Conservation (phyloP, 1,140 invertebrate species). For the Euura saliciscinereae region DNA sequence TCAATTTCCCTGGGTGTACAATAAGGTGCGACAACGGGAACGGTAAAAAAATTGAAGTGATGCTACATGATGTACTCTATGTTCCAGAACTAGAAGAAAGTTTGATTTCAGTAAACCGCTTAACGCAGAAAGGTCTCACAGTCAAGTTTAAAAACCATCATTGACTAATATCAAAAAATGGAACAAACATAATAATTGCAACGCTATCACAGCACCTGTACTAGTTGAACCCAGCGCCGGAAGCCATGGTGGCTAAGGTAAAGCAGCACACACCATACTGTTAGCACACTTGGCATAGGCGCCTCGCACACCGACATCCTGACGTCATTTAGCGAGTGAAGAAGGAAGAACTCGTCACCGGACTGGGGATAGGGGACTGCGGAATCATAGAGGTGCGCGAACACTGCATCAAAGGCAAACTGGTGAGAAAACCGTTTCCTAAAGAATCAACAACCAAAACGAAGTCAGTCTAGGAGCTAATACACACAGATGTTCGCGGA, state of each 20-base stretch:
- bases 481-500: slow-evolving; percentile 23
- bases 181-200: neutral
- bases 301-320: slow-evolving; percentile 21
- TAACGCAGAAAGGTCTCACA: slow-evolving; percentile 31
- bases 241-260: neutral
- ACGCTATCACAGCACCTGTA: neutral
- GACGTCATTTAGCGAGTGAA: slow-evolving; percentile 13
- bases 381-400: slow-evolving; percentile 17
- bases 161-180: slow-evolving; percentile 15
- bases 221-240: neutral
- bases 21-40: neutral
- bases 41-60: neutral
- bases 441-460: slow-evolving; percentile 20
- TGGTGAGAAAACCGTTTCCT: slow-evolving; percentile 26
- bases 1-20: no score
- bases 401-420: slow-evolving; percentile 24
- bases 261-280: slow-evolving; percentile 13
- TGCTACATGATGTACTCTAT: slow-evolving; percentile 43
- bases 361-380: slow-evolving; percentile 19
- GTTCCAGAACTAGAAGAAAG: slow-evolving; percentile 49
- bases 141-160: slow-evolving; percentile 17
- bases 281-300: slow-evolving; percentile 19
- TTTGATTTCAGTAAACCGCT: slow-evolving; percentile 46
- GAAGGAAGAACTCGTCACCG: slow-evolving; percentile 15
- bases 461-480: slow-evolving; percentile 20